phyloP scores from a whole-genome alignment of 2,797 vertebrate genomes.

The Glyptemys insculpta region DNA sequence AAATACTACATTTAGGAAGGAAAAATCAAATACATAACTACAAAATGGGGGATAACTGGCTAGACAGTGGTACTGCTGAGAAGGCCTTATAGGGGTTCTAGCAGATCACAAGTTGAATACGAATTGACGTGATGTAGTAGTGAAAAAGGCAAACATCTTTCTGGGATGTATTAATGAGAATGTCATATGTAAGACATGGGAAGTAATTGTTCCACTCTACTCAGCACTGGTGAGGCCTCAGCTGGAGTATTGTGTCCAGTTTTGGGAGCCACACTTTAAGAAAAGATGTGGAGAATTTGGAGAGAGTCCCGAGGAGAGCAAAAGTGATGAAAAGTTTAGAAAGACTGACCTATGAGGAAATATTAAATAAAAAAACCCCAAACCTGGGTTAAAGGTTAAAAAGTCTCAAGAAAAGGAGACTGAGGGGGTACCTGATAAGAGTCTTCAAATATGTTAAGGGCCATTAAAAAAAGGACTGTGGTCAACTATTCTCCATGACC shows the following conservation, averaged over 20 bases:
- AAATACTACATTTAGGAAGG: background rate
- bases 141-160: background rate
- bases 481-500: background rate
- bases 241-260: background rate
- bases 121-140: background rate
- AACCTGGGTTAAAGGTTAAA: background rate
- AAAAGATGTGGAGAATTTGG: background rate
- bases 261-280: background rate
- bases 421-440: background rate
- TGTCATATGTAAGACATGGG: background rate
- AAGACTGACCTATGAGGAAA: background rate
- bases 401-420: background rate
- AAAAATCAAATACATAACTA: background rate
- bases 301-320: background rate
- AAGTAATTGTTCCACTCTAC: background rate
- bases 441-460: background rate
- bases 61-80: background rate
- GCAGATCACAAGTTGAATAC: background rate
- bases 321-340: background rate
- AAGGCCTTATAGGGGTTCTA: background rate
- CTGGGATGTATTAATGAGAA: background rate
- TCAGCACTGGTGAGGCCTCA: background rate
- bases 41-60: background rate
- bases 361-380: background rate
- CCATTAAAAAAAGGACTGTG: background rate